These are phyloP conservation scores for Bursaphelenchus okinawaensis DNA, from an alignment of 2,888 invertebrate genomes.

Conservation along the genomic window DNA sequence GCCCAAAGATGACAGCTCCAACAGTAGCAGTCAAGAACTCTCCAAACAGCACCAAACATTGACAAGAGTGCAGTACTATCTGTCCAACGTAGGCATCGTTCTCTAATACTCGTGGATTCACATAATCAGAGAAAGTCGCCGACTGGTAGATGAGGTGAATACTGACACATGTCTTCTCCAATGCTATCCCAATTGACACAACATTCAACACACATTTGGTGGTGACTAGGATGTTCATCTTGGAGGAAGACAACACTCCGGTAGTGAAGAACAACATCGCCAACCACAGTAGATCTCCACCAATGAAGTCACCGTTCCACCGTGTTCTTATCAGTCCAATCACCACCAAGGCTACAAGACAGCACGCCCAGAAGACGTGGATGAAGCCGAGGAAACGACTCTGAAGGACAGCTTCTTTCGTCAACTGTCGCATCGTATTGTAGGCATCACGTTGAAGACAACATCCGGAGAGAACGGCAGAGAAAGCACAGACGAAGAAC, in stretches of 20 bases:
- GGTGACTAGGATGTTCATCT: slow-evolving; percentile 39
- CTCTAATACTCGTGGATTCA: slow-evolving; percentile 21
- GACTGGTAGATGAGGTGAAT: slow-evolving; percentile 55
- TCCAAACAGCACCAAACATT: slow-evolving; percentile 27
- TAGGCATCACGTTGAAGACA: slow-evolving; percentile 33
- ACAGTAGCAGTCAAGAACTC: slow-evolving; percentile 38
- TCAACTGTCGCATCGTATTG: slow-evolving; percentile 34
- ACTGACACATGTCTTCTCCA: slow-evolving; percentile 50
- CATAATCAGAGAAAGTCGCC: slow-evolving; percentile 36
- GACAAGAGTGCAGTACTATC: slow-evolving; percentile 47
- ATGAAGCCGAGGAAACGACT: slow-evolving; percentile 36
- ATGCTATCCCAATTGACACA: slow-evolving; percentile 39
- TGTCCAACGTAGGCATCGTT: slow-evolving; percentile 40
- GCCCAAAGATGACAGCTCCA: slow-evolving; percentile 39
- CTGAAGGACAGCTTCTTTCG: slow-evolving; percentile 30
- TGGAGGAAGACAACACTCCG: slow-evolving; percentile 41
- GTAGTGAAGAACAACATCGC: slow-evolving; percentile 46
- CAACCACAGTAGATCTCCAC: slow-evolving; percentile 54
- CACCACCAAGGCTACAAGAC: slow-evolving; percentile 44
- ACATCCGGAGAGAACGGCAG: slow-evolving; percentile 42
- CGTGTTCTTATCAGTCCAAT: slow-evolving; percentile 46
- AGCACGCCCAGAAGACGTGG: slow-evolving; percentile 50
- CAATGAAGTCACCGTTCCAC: slow-evolving; percentile 53
- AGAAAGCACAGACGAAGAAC: slow-evolving; percentile 42
- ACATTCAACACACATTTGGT: slow-evolving; percentile 47